A percentile compares a stretch with the other conserved stretches of the same genome.
Conservation (phyloP, 1,140 invertebrate species). For the Drosophila tropicalis region DNA sequence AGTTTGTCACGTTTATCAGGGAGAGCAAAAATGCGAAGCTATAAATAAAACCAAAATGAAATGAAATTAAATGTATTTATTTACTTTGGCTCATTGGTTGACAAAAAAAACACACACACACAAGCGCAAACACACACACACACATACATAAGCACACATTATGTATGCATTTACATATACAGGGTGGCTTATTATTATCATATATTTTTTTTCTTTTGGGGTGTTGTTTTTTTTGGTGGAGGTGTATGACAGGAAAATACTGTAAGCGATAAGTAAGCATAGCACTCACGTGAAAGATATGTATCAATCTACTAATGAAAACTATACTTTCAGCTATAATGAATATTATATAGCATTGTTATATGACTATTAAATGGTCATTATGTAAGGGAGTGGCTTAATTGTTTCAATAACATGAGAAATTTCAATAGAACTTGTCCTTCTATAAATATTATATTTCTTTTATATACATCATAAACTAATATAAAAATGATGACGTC, state of each 20-base stretch:
- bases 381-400: neutral
- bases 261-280: conserved; percentile 1
- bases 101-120: neutral
- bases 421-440: too few species aligned
- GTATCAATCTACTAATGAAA: neutral
- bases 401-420: neutral
- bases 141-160: neutral
- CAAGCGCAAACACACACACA: neutral
- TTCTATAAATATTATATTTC: too few species aligned
- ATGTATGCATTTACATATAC: neutral
- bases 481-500: too few species aligned
- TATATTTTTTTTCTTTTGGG: too few species aligned
- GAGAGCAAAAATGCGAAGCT: conserved; percentile 43
- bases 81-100: conserved; percentile 25
- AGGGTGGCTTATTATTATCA: neutral
- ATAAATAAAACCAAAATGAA: conserved; percentile 32
- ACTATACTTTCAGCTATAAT: conserved; percentile 2
- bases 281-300: neutral
- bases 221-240: too few species aligned
- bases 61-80: conserved; percentile 17
- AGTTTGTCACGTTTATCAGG: conserved; percentile 73
- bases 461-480: too few species aligned
- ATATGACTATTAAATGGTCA: neutral
- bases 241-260: neutral
- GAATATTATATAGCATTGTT: neutral